These are phyloP conservation scores for Biston stratarius DNA, from an alignment of 2,888 invertebrate species.

Conservation along the genomic window DNA sequence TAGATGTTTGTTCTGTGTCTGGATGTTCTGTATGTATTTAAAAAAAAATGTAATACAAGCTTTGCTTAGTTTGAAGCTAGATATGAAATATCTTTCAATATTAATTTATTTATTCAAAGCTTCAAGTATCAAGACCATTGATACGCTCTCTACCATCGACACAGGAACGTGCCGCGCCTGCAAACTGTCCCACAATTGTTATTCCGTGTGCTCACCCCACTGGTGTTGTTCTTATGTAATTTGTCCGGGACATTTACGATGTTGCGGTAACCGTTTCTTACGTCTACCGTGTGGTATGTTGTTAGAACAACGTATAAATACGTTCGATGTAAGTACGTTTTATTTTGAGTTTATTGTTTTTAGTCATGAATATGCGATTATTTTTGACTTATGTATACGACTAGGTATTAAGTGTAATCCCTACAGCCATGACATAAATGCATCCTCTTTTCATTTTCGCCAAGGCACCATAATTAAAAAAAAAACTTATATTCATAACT, in stretches of 20 bases:
- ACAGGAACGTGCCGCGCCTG: conserved; percentile 54
- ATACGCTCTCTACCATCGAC: conserved; percentile 32
- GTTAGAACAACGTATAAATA: conserved; percentile 11
- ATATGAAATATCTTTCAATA: too few relatives aligned
- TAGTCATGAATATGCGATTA: not conserved
- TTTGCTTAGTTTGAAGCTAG: too few relatives aligned
- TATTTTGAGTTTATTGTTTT: not conserved
- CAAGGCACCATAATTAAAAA: too few relatives aligned
- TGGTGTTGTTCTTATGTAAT: conserved; percentile 75
- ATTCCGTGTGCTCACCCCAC: conserved; percentile 32
- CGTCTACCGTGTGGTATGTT: conserved; percentile 18
- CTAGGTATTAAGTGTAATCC: too few relatives aligned
- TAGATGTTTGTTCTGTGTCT: too few relatives aligned
- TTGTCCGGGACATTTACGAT: conserved; percentile 78
- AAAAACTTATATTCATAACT: too few relatives aligned
- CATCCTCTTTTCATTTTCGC: too few relatives aligned
- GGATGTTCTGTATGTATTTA: too few relatives aligned
- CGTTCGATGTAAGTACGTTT: conserved; percentile 15
- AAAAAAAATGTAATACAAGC: too few relatives aligned
- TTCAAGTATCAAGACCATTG: conserved; percentile 21
- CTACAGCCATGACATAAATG: too few relatives aligned
- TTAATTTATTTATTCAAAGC: too few relatives aligned
- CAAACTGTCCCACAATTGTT: conserved; percentile 46
- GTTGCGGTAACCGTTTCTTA: conserved; percentile 65
- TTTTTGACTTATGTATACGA: not conserved